Evolutionary conservation across 1,140 invertebrate genomes (phyloP).

Genomic region (Cydia splendana): DNA sequence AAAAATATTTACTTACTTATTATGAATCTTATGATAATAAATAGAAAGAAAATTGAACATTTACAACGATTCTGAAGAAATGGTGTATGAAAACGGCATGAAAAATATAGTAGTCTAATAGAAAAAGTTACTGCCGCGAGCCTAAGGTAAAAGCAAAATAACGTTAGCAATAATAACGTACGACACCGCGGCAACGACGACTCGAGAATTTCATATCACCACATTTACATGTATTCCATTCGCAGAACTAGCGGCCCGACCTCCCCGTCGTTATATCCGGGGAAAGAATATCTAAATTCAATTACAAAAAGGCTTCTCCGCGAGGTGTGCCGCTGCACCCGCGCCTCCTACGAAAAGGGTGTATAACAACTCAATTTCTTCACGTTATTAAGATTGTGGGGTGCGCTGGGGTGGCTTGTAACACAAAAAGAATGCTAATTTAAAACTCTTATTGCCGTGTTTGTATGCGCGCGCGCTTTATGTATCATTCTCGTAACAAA

Average conservation of each 20-base stretch:
- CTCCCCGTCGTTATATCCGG: slow-evolving; percentile 67
- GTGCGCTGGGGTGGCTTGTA: slow-evolving; percentile 64
- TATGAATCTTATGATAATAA: background rate
- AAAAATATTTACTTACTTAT: background rate
- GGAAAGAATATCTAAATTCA: slow-evolving; percentile 77
- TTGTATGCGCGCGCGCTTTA: slow-evolving; percentile 74
- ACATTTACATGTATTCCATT: slow-evolving; percentile 61
- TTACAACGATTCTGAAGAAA: background rate
- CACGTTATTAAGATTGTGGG: slow-evolving; percentile 75
- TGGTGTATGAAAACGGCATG: background rate
- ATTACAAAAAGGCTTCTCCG: slow-evolving; percentile 75
- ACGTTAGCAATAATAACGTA: slow-evolving; percentile 49
- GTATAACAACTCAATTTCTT: slow-evolving; percentile 78
- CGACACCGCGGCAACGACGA: slow-evolving; percentile 46
- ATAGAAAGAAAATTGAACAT: background rate
- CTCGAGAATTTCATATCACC: slow-evolving; percentile 65
- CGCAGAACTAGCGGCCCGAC: slow-evolving; percentile 62
- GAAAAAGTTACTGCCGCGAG: slow-evolving; percentile 29
- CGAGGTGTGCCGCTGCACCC: slow-evolving; percentile 72
- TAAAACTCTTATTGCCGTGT: slow-evolving; percentile 77
- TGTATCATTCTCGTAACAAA: slow-evolving; percentile 74
- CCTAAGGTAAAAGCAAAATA: slow-evolving; percentile 44
- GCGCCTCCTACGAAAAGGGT: slow-evolving; percentile 72
- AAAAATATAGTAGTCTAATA: slow-evolving; percentile 13
- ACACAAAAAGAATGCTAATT: slow-evolving; percentile 79